Percentiles rank a stretch among this genome's conserved stretches.
phyloP scores from a whole-genome alignment of 2,797 vertebrate genomes.

The Falco cherrug region DNA sequence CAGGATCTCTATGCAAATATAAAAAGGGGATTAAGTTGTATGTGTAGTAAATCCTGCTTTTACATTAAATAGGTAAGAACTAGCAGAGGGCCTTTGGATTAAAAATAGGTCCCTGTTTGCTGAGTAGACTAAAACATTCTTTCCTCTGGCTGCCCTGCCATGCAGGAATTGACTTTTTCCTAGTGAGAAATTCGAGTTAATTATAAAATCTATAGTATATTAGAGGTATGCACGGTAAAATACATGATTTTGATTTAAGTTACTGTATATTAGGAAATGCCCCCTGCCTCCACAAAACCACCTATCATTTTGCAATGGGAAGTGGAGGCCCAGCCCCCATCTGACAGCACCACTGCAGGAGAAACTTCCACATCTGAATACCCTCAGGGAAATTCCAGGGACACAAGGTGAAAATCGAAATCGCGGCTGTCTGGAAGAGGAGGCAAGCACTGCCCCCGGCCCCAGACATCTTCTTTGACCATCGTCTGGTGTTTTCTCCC shows the following conservation, averaged over 20 bases:
- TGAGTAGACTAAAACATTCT: neutral
- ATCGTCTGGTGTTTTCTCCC: neutral
- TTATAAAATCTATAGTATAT: constrained; percentile 26
- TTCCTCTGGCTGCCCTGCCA: neutral
- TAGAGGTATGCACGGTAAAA: neutral
- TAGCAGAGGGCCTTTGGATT: neutral
- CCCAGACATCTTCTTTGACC: neutral
- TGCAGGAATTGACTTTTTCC: neutral
- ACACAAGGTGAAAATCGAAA: neutral
- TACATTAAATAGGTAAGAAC: constrained; percentile 12
- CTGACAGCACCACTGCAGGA: neutral
- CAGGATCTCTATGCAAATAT: neutral
- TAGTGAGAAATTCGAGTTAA: constrained; percentile 6
- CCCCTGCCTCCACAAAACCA: neutral
- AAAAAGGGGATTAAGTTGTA: constrained; percentile 28
- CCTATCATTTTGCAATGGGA: neutral
- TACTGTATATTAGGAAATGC: neutral
- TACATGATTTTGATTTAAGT: neutral
- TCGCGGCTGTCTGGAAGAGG: accelerated
- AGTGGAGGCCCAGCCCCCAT: neutral
- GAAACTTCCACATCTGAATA: neutral
- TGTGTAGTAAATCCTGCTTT: constrained; percentile 26
- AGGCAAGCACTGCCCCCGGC: accelerated
- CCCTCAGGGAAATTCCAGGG: neutral
- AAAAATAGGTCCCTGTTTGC: constrained; percentile 26